These are phyloP conservation scores for Acinonyx jubatus DNA, from an alignment of 2,113 vertebrate genomes.

Conservation along the genomic window DNA sequence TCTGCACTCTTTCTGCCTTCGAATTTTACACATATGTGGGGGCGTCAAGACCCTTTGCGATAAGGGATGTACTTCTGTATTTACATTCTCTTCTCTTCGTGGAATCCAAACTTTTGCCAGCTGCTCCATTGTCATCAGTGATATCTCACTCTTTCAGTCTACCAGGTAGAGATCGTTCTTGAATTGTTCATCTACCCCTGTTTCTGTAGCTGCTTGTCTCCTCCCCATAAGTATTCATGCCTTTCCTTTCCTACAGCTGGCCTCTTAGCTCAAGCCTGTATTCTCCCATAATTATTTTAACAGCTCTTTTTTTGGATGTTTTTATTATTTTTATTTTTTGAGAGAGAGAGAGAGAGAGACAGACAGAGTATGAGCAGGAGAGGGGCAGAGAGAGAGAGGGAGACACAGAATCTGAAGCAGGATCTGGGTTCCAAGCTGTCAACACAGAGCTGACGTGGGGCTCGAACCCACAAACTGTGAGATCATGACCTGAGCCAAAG, in stretches of 20 bases:
- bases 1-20: not conserved
- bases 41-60: not conserved
- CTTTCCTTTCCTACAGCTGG: not conserved
- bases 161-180: not conserved
- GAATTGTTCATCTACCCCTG: not conserved
- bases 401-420: no score
- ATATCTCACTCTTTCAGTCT: not conserved
- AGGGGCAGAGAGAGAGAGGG: no score
- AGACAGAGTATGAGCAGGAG: no score
- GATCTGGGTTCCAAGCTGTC: no score
- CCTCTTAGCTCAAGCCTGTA: not conserved
- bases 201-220: not conserved
- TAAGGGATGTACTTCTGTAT: not conserved
- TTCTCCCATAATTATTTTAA: not conserved
- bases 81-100: not conserved
- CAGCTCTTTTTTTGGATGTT: no score
- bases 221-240: not conserved
- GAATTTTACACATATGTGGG: not conserved
- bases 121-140: not conserved
- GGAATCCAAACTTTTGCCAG: not conserved
- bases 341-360: no score
- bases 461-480: no score
- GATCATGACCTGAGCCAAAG: no score
- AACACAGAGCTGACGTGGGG: no score
- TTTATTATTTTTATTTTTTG: no score